Base-by-base conservation (phyloP, 1,140 invertebrate genomes). In the Phenacoccus solenopsis region DNA sequence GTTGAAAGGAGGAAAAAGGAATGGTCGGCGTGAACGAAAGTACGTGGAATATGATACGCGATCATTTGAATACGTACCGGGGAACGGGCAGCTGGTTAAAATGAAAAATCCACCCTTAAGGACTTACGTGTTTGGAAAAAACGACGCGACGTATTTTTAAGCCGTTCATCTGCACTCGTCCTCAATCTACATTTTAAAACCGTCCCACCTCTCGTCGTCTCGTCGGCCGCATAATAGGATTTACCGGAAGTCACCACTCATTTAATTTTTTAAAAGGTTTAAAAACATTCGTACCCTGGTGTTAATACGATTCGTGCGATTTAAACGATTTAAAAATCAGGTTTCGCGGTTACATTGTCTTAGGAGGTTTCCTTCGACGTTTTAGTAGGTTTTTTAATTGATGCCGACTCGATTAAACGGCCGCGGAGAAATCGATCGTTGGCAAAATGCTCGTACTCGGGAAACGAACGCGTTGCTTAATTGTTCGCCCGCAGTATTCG, bases 221-320 rank as follows among this genome's bases (percentile, higher is more conserved):
- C 38, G 38, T 49, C 38, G 38, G 13, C 10, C 16, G 25, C 25
- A 64, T 64, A 64, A 64, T 64, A 64, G 12, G 59, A 64, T 64
- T 64, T 64, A 64, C 59, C 59, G 59, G 59, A 64, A 64, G 59
- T 64, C 59, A 64, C 20, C 25, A 20, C n/a, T 38, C 20, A 64
- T 64, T 64, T 49, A 49, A 64, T 27, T 27, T 64, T 64, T 64
- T 24, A 64, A 64, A 64, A 64, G 21, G 59, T 4, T 64, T 64
- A 38, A 38, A 38, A 38, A n/a, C 9, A 38, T 64, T 32, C 30
- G 30, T 32, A 2, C 38, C 38, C 13, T 32, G 5, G 30, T n/a
- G 20, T 49, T 49, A 49, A 49, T 49, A 49, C 13, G 38, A n/a
- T 49, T 49, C 20, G 38, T n/a, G 38, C 16, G 13, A n/a, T 5